Evolutionary conservation across 2,113 vertebrate genomes (phyloP).

Genomic region (Corynorhinus townsendii): DNA sequence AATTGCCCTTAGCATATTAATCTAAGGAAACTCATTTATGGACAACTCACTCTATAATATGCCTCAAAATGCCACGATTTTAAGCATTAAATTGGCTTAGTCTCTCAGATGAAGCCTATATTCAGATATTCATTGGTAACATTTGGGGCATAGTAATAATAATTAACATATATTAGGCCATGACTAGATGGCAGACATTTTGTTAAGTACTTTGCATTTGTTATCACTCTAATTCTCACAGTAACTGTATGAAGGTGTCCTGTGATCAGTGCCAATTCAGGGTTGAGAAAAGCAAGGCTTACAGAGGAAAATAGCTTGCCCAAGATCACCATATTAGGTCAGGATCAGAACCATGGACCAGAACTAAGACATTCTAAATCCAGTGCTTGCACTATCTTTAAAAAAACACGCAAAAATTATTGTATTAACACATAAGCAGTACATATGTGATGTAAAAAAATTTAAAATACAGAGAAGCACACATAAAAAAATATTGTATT

Average conservation of each 20-base stretch:
- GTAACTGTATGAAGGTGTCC: not conserved
- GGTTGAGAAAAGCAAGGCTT: not conserved
- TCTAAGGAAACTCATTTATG: slow-evolving; percentile 15
- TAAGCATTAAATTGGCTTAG: not conserved
- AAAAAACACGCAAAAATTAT: not conserved
- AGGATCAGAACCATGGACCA: not conserved
- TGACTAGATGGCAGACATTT: not conserved
- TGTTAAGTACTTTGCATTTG: not conserved
- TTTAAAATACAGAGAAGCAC: not conserved
- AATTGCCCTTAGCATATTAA: not conserved
- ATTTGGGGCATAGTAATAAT: not conserved
- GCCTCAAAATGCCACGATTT: not conserved
- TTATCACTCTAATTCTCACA: not conserved
- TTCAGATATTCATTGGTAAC: not conserved
- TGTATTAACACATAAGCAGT: not conserved
- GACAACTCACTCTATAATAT: not conserved
- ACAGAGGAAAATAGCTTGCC: not conserved
- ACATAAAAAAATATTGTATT: not conserved
- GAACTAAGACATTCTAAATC: not conserved
- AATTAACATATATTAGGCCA: not conserved
- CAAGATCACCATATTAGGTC: not conserved
- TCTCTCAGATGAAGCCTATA: not conserved
- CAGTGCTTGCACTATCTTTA: not conserved
- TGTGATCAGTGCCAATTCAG: not conserved
- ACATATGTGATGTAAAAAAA: not conserved